Base-by-base conservation (phyloP, 2,113 vertebrate genomes). In the Sebastes fasciatus region DNA sequence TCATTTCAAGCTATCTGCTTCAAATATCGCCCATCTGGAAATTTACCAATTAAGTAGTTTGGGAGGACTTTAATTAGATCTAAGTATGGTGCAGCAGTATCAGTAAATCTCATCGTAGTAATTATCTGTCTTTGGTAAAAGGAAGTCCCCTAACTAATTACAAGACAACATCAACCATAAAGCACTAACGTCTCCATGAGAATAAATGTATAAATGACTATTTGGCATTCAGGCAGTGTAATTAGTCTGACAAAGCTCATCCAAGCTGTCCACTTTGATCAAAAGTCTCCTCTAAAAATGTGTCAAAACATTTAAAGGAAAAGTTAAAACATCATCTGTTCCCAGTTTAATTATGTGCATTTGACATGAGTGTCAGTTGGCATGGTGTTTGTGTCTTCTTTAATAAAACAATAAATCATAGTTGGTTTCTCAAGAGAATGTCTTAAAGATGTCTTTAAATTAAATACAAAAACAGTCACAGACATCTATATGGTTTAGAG, bases 111-210 rank as follows among this genome's bases (percentile, higher is more conserved):
- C 34, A 75, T 67, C 6, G 11, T 21, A 8, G 40, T 62, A 82
- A 82, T 79, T 49, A 86, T 85, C 57, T 62, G 75, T 85, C 74
- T 62, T 26, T 68, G 26, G 61, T 67, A 58, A 80, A 81, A 66
- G 21, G n/a, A 84, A 82, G 64, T 66, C 43, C 11, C 71, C 21
- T 13, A 6, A 19, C 48, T 79, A 67, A 88, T 68, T 75, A 78
- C 4, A 66, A 82, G 51, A 79, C 64, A 78, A 57, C 58, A 69
- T 49, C n/a, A 66, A 60, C 2, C 16, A 78, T 60, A 82, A 60
- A 72, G 64, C 55, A 60, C 64, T 13, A 8, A 74, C 58, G 54
- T 84, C 17, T 64, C 74, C 48, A 60, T 66, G 66, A 78, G n/a
- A 74, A 70, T 60, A 45, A 1, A 58, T 71, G 34, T 19, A 19